Evolutionary conservation across 2,797 vertebrate genomes (phyloP), one percentile per base, ranked within the genome.

Genomic region (Acanthurus tractus): DNA sequence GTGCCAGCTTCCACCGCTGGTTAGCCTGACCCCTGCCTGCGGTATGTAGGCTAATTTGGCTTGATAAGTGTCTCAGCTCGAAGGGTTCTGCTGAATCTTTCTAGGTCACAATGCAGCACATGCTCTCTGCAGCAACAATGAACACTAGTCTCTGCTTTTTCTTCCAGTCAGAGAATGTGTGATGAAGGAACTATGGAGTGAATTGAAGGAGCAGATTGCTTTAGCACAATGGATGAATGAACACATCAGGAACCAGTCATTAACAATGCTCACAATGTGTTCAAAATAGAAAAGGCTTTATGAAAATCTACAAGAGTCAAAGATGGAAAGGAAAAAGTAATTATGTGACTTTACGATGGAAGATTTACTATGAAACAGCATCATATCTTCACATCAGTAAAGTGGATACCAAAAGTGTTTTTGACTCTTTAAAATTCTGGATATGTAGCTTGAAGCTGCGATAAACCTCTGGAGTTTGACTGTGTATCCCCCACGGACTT

Each of bases 41-140:
- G 48, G 81, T 81, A 84, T 84, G 57, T 83, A 66, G 78, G 85
- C 79, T 92, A 92, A 95, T 93, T 93, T 90, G 88, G 84, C 84
- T 82, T 83, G 80, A 91, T 91, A 88, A 89, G 84, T 82, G 81
- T 80, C 78, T 92, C 63, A 73, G 89, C 82, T 85, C 62, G 64
- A 76, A 92, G 82, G 76, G 76, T 83, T 68, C 77, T 69, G 22
- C 83, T 56, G 69, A 93, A 80, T 90, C 73, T 94, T 91, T 93
- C 80, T 89, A 87, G 93, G 92, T 92, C 92, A 94, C 90, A 92
- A 94, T 92, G 86, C 74, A 79, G 75, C 71, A 76, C 81, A 86
- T 82, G 84, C 84, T 88, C 79, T 78, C 72, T 79, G 77, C 82
- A 89, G 79, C 84, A 81, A 89, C 86, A 89, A 86, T 83, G 76